Base-by-base conservation (phyloP, 2,797 vertebrate species). In the Oreochromis grahami region DNA sequence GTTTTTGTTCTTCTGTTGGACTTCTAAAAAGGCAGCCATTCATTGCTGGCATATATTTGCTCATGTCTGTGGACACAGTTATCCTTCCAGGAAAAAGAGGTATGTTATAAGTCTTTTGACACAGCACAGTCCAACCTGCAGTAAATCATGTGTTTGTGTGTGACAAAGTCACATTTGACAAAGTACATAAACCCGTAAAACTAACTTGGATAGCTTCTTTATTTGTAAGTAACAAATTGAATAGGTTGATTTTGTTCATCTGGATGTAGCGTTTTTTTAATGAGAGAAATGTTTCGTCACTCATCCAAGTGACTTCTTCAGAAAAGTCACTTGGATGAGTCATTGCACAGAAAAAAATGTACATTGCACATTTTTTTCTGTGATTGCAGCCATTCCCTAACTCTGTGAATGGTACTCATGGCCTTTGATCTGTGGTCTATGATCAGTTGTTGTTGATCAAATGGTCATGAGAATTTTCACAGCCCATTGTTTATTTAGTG, bases 21-120 rank as follows among this genome's bases (percentile, higher is more conserved):
- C 15, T 38, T 92, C 87, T 32, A n/a, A 74, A 8, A 90, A 99
- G 98, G 92, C 98, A 99, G 93, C 98, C 97, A 50, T 97, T 98
- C 94, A 97, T 98, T 93, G 98, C 98, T 80, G 98, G 98, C 87
- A 99, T 99, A 83, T 99, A 99, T 94, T 97, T 99, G 87, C 96
- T 99, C 93, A 98, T 99, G 98, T 98, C 98, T 82, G 91, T 97
- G 88, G 96, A 98, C 88, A 97, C 98, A 1, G 93, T 98, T 45
- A 98, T 99, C 93, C 96, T 96, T 77, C 96, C 98, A 60, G 98
- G 98, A 29, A 97, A 97, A 81, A 98, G 92, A 96, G 98, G 98
- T 99, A 88, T 90, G 79, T 38, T 76, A 53, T 4, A 4, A 70
- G 2, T n/a, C 5, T 76, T 14, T 70, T 43, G 26, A 70, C 38